Base-by-base conservation (phyloP, 2,888 invertebrate species). In the Leptothorax acervorum region DNA sequence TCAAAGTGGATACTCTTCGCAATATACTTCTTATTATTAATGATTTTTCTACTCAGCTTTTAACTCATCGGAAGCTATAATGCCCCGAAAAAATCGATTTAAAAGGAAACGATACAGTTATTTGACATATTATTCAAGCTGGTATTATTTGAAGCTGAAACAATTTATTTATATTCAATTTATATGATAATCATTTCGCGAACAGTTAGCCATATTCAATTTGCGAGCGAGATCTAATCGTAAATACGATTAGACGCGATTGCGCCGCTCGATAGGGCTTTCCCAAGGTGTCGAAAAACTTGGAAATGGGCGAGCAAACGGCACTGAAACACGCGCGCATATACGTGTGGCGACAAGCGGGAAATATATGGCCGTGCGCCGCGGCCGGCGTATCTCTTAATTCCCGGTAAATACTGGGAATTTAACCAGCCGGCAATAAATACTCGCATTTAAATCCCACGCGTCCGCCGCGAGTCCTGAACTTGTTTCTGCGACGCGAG, bases 331-430 rank as follows among this genome's bases (percentile, higher is more conserved):
- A 71, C 71, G 70, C 78, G 78, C 70, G 70, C 45, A 18, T 45
- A 71, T 45, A 71, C 71, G 73, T 45, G 79, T 31, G 79, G 60
- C 73, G 79, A 81, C 79, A 81, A 62, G 60, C 60, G 73, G 73
- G 73, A 73, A 73, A 81, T 81, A 81, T 81, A 81, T 81, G 79
- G 48, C 79, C 60, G 45, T 23, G 71, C 55, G 71, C 55, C 48
- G 79, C 48, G 79, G 79, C 71, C 73, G 28, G 79, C 79, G 73
- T 81, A 81, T 81, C 79, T 81, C 79, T 81, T 81, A 81, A 81
- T 81, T 81, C 73, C 74, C 79, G 79, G 79, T 81, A 81, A 81
- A 81, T 81, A 81, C 79, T 81, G 73, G 73, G 79, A 81, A 81
- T 81, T 81, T 81, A 81, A 81, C 79, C 79, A 73, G 79, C 73